Conservation (phyloP, 2,888 invertebrate genomes). For the Ischnus inquisitorius region DNA sequence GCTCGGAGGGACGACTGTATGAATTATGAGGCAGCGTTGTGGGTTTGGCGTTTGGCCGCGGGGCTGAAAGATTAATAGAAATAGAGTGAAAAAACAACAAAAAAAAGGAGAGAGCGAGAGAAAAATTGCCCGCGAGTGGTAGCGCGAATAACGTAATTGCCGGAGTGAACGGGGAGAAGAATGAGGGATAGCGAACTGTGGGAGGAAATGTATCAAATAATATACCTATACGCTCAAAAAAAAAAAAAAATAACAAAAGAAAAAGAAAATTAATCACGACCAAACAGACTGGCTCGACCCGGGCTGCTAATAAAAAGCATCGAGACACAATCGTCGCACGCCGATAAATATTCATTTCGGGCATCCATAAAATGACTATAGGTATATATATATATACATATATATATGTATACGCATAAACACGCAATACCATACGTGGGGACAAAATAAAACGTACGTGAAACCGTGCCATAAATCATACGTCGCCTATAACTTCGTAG, state of each 20-base stretch:
- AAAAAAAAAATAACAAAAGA: slow-evolving; percentile 24
- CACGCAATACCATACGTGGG: slow-evolving; percentile 25
- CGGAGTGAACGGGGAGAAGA: neutral
- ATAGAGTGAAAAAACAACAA: neutral
- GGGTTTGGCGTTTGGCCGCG: slow-evolving; percentile 53
- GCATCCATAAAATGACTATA: slow-evolving; percentile 46
- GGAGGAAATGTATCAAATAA: slow-evolving; percentile 58
- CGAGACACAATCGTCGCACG: slow-evolving; percentile 30
- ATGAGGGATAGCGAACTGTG: slow-evolving; percentile 31
- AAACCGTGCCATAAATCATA: slow-evolving; percentile 50
- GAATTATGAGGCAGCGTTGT: slow-evolving; percentile 64
- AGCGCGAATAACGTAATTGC: slow-evolving; percentile 7
- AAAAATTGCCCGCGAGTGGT: neutral
- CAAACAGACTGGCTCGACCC: slow-evolving; percentile 58
- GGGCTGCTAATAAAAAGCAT: slow-evolving; percentile 48
- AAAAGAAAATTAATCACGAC: slow-evolving; percentile 61
- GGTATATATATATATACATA: slow-evolving; percentile 9
- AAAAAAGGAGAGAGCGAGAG: neutral
- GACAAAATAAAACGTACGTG: slow-evolving; percentile 34
- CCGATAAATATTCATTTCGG: slow-evolving; percentile 57
- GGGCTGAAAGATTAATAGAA: slow-evolving; percentile 22
- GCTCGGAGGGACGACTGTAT: slow-evolving; percentile 29
- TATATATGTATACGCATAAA: slow-evolving; percentile 49
- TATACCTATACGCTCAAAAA: slow-evolving; percentile 57
- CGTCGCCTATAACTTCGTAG: slow-evolving; percentile 49